These are phyloP conservation scores for Eilema caniola DNA, from an alignment of 2,888 invertebrate species.

Conservation along the genomic window DNA sequence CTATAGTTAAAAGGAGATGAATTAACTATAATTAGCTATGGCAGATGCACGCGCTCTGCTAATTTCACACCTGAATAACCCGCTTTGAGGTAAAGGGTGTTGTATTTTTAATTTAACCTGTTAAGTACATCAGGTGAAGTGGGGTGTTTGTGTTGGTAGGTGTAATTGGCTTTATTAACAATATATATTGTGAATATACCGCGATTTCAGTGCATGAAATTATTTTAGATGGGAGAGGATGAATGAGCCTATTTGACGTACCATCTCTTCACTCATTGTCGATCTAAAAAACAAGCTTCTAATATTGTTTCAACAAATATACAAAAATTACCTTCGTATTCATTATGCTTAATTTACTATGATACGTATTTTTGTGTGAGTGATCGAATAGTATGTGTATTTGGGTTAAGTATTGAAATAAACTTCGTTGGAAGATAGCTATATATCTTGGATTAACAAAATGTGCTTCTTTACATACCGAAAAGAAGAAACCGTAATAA, in stretches of 20 bases:
- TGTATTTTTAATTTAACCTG: slow-evolving; percentile 63
- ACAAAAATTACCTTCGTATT: no score
- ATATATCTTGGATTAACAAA: neutral
- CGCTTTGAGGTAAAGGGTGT: slow-evolving; percentile 57
- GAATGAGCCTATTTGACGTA: no score
- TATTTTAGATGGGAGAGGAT: neutral
- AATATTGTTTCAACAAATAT: no score
- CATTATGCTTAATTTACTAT: no score
- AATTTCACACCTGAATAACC: slow-evolving; percentile 71
- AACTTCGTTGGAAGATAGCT: no score
- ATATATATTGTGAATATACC: no score
- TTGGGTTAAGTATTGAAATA: no score
- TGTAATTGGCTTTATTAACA: slow-evolving; percentile 23
- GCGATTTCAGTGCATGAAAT: neutral
- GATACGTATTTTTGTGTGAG: no score
- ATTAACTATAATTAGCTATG: slow-evolving; percentile 66
- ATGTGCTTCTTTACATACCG: neutral
- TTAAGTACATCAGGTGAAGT: slow-evolving; percentile 19
- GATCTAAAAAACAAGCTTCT: no score
- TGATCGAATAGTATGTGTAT: no score
- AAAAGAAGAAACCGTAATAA: neutral
- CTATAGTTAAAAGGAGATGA: slow-evolving; percentile 34
- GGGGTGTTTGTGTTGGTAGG: slow-evolving; percentile 14
- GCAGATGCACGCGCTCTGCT: slow-evolving; percentile 69
- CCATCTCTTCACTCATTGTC: no score